Base-by-base conservation (phyloP, 2,888 invertebrate genomes). In the Apocheima hispidaria region DNA sequence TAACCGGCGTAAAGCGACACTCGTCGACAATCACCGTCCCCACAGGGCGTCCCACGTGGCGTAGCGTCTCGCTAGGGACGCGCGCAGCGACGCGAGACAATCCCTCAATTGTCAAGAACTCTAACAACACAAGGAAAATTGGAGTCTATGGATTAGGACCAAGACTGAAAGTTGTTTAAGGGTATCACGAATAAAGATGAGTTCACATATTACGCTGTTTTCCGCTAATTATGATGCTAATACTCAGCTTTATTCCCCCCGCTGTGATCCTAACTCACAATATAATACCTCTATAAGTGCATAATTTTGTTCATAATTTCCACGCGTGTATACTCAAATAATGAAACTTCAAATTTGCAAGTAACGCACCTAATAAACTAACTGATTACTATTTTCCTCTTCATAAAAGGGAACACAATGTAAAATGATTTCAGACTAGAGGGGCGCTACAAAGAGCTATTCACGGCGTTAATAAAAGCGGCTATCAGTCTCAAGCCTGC, bases 31-130 rank as follows among this genome's bases (percentile, higher is more conserved):
- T 92, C 90, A 89, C 53, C 73, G 75, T 71, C 89, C 62, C 91
- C 60, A 79, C 89, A 86, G 91, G 92, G 82, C 68, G 90, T 75
- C 92, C 84, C 89, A 86, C 90, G 91, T 89, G 90, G 84, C 84
- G 20, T 2, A 14, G 28, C 71, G 69, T 68, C 71, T 66, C 74
- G 69, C 82, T 77, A 77, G 86, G 83, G 84, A 80, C 74, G 73
- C 57, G 74, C 66, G 70, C 86, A 85, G 65, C 82, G 78, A 80
- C 71, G 86, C 87, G 84, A 82, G 75, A 83, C 77, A 86, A 85
- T 78, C 83, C 67, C 69, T 63, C 72, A 68, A 78, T 81, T 83
- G 77, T 79, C 73, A 76, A 78, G 67, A 68, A 71, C 58, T 50
- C n/a, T 1, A 41, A 21, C 14, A 59, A n/a, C 2, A 26, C 54